Conservation (phyloP, 2,888 invertebrate species). For the Abrostola triplasia region DNA sequence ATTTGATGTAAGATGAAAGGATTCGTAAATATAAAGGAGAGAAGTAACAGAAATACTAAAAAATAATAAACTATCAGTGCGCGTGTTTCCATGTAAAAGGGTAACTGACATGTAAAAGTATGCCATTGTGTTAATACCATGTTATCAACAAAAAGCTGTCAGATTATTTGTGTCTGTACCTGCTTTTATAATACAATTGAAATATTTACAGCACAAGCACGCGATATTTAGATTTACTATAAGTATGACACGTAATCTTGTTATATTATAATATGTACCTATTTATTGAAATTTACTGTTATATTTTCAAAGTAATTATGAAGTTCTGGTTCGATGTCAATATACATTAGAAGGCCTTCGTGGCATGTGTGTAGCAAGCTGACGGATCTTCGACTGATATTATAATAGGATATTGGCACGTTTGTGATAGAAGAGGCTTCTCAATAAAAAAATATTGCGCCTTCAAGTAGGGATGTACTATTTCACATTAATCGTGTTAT, state of each 20-base stretch:
- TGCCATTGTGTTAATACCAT: slow-evolving; percentile 19
- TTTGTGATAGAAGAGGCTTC: slow-evolving; percentile 69
- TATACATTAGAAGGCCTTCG: slow-evolving; percentile 10
- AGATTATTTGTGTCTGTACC: slow-evolving; percentile 23
- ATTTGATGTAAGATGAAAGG: slow-evolving; percentile 21
- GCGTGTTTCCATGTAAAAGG: slow-evolving; percentile 13
- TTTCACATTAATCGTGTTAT: slow-evolving; percentile 61
- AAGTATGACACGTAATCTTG: slow-evolving; percentile 16
- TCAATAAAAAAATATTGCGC: slow-evolving; percentile 46
- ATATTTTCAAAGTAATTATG: slow-evolving; percentile 15
- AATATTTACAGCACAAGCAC: slow-evolving; percentile 31
- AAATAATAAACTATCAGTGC: slow-evolving; percentile 19
- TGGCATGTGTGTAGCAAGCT: slow-evolving; percentile 39
- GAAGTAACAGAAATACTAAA: slow-evolving; percentile 30
- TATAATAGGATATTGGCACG: slow-evolving; percentile 64
- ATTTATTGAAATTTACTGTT: slow-evolving; percentile 17
- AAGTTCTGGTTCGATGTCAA: slow-evolving; percentile 13
- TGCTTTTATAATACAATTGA: slow-evolving; percentile 8
- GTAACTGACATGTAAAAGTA: slow-evolving; percentile 13
- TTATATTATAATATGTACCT: slow-evolving; percentile 27
- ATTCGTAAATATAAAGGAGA: slow-evolving; percentile 22
- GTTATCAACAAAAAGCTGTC: slow-evolving; percentile 25
- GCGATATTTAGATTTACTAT: slow-evolving; percentile 32
- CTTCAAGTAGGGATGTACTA: slow-evolving; percentile 59
- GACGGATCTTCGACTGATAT: slow-evolving; percentile 69